Conservation (phyloP, 2,797 vertebrate genomes). For the Gastrophryne carolinensis region DNA sequence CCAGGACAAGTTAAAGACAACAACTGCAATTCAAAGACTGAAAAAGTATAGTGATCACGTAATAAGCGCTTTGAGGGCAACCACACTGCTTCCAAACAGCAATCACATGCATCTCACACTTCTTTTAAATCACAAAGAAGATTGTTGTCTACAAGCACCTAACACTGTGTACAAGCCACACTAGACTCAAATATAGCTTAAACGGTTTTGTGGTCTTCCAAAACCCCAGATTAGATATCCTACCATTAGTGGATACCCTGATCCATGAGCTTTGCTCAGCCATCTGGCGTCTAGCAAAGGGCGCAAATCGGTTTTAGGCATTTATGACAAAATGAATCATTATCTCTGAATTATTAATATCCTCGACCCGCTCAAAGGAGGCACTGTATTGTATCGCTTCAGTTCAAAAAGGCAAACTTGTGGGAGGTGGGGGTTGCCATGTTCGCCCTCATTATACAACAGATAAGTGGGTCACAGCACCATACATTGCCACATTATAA, state of each 20-base stretch:
- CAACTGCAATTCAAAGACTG: too few species aligned
- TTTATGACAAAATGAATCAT: not conserved
- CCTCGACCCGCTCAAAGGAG: not conserved
- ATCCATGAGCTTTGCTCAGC: slow-evolving; percentile 4
- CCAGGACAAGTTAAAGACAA: too few species aligned
- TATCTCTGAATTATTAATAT: slow-evolving; percentile 17
- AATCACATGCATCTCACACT: too few species aligned
- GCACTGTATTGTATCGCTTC: not conserved
- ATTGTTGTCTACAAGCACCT: not conserved
- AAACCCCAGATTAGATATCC: slow-evolving; percentile 31
- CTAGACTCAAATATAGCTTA: not conserved
- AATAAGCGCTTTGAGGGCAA: not conserved
- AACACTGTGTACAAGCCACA: not conserved
- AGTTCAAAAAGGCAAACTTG: not conserved
- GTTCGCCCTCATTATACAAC: not conserved
- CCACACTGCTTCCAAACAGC: not conserved
- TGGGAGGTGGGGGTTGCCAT: not conserved
- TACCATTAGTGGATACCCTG: slow-evolving; percentile 14
- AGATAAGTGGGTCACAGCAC: slow-evolving; percentile 29
- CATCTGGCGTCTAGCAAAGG: slow-evolving; percentile 44
- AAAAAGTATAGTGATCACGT: too few species aligned
- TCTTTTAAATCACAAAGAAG: not conserved
- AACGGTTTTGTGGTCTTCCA: slow-evolving; percentile 6
- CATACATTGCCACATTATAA: slow-evolving; percentile 20
- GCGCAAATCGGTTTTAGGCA: slow-evolving; percentile 9